Evolutionary conservation across 2,888 invertebrate species (phyloP).

Genomic region (Hydrotaea diabolus): DNA sequence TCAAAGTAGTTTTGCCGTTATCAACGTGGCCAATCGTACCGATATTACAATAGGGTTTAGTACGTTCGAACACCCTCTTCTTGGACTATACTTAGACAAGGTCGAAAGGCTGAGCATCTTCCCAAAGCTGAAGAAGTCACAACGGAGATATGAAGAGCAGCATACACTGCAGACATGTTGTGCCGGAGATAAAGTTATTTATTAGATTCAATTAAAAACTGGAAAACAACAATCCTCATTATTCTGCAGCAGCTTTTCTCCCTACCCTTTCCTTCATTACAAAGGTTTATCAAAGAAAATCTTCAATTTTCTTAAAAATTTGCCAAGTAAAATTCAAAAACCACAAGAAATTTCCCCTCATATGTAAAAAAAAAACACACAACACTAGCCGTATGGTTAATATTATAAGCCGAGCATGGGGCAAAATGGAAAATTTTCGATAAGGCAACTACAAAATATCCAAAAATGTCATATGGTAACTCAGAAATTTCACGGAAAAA

Average conservation of each 20-base stretch:
- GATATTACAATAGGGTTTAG: constrained; percentile 97
- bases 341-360: constrained; percentile 51
- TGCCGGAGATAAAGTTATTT: background rate
- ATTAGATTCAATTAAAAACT: constrained; percentile 23
- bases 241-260: constrained; percentile 20
- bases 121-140: constrained; percentile 65
- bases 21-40: constrained; percentile 99
- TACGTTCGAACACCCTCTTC: constrained; percentile 89
- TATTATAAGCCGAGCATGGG: too few relatives aligned
- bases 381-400: constrained; percentile 30
- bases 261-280: constrained; percentile 39
- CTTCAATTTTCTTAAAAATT: constrained; percentile 39
- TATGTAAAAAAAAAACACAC: background rate
- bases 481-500: constrained; percentile 33
- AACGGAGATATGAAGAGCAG: constrained; percentile 70
- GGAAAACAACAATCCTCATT: constrained; percentile 3
- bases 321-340: constrained; percentile 67
- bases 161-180: constrained; percentile 73
- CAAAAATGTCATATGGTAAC: too few relatives aligned
- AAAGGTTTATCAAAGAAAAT: constrained; percentile 27
- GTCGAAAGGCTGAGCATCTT: constrained; percentile 66
- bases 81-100: constrained; percentile 82
- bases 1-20: constrained; percentile 99
- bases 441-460: constrained; percentile 52
- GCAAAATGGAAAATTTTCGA: constrained; percentile 37